phyloP scores from a whole-genome alignment of 2,113 vertebrate species.

The Synchiropus splendidus region DNA sequence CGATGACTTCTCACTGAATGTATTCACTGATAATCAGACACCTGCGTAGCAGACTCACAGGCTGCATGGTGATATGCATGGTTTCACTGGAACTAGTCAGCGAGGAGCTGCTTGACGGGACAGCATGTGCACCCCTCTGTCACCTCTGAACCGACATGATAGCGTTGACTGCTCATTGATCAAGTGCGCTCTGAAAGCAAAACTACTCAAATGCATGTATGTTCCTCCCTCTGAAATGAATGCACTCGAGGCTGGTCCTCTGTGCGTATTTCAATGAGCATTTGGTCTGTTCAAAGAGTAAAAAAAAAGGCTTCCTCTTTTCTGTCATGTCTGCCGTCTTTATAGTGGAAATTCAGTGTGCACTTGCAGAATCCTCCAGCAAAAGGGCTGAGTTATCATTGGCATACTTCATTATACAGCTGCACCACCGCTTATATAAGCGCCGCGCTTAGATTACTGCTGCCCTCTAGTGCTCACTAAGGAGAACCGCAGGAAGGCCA shows the following conservation, averaged over 20 bases:
- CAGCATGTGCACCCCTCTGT: too few relatives aligned
- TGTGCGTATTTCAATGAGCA: not conserved
- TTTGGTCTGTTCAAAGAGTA: constrained; percentile 13
- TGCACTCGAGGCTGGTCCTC: constrained; percentile 1
- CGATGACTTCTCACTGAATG: constrained; percentile 25
- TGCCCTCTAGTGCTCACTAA: constrained; percentile 50
- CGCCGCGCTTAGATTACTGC: constrained; percentile 25
- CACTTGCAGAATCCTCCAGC: constrained; percentile 38
- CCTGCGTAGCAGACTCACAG: not conserved
- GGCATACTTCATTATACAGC: constrained; percentile 46
- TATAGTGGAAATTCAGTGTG: constrained; percentile 29
- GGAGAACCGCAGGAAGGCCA: constrained; percentile 45
- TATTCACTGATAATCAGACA: constrained; percentile 15
- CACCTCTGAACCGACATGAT: too few relatives aligned
- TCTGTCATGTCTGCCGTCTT: too few relatives aligned
- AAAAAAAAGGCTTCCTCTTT: too few relatives aligned
- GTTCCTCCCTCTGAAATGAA: too few relatives aligned
- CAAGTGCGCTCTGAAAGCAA: too few relatives aligned
- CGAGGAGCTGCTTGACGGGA: too few relatives aligned
- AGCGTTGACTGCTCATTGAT: too few relatives aligned
- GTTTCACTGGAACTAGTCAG: too few relatives aligned
- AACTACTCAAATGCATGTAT: constrained; percentile 5
- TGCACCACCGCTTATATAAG: constrained; percentile 53
- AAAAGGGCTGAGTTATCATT: constrained; percentile 46
- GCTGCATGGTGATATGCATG: too few relatives aligned